These are phyloP conservation scores for Ectropis crepuscularia DNA, from an alignment of 2,888 invertebrate species.

Conservation along the genomic window DNA sequence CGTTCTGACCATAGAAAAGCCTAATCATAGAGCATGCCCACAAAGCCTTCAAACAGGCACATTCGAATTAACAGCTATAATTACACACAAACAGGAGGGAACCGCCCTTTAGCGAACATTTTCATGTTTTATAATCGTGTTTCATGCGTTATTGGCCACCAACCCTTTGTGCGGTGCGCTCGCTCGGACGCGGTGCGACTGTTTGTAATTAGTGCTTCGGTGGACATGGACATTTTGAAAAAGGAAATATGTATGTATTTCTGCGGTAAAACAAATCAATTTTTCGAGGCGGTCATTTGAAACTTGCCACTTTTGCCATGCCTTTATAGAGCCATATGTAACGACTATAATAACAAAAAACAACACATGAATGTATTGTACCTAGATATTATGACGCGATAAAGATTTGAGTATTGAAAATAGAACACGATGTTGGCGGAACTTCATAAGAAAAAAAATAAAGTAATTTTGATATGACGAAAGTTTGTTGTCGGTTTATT, in stretches of 20 bases:
- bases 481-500: too few species aligned
- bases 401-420: too few species aligned
- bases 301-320: too few species aligned
- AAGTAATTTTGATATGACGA: too few species aligned
- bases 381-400: too few species aligned
- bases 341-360: too few species aligned
- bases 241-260: constrained; percentile 2
- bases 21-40: constrained; percentile 4
- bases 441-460: too few species aligned
- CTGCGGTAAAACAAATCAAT: background rate
- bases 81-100: constrained; percentile 67
- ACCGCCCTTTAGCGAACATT: constrained; percentile 74
- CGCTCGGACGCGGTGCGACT: constrained; percentile 57
- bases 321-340: too few species aligned
- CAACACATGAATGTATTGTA: too few species aligned
- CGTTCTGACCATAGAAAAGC: constrained; percentile 8
- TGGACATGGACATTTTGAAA: constrained; percentile 2
- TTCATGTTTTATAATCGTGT: constrained; percentile 83
- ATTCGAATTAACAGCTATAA: constrained; percentile 77
- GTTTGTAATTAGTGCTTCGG: constrained; percentile 15
- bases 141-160: constrained; percentile 81
- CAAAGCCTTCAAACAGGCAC: constrained; percentile 27
- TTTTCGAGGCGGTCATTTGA: background rate
- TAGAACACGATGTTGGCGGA: background rate
- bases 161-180: constrained; percentile 65